Conservation (phyloP, 2,113 vertebrate species). For the Phrynocephalus versicolor region DNA sequence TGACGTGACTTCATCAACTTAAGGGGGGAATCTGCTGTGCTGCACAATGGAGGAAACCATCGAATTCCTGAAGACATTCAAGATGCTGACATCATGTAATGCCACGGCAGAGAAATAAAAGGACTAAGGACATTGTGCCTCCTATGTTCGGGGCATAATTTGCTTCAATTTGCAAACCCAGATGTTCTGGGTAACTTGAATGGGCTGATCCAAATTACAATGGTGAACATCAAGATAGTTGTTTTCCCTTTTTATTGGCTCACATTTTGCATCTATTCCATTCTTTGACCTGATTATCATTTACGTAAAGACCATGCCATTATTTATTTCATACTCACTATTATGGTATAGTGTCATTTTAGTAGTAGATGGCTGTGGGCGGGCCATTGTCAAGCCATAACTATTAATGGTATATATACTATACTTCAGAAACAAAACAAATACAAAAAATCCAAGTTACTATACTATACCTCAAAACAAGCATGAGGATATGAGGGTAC, state of each 20-base stretch:
- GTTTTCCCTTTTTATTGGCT: slow-evolving; percentile 43
- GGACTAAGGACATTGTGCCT: slow-evolving; percentile 69
- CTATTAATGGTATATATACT: slow-evolving; percentile 27
- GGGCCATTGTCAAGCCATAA: slow-evolving; percentile 40
- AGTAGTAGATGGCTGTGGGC: slow-evolving; percentile 4
- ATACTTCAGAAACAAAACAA: slow-evolving; percentile 28
- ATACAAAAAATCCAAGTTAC: slow-evolving; percentile 1
- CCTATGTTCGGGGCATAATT: slow-evolving; percentile 59
- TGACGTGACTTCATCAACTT: slow-evolving; percentile 77
- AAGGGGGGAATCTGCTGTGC: slow-evolving; percentile 78
- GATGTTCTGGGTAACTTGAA: slow-evolving; percentile 61
- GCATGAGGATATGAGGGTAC: slow-evolving; percentile 5
- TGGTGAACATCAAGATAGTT: slow-evolving; percentile 40
- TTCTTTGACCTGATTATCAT: slow-evolving; percentile 50
- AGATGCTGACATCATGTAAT: slow-evolving; percentile 71
- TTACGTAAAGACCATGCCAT: slow-evolving; percentile 39
- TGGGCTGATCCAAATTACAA: slow-evolving; percentile 48
- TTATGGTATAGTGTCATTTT: background rate
- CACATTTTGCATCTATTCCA: slow-evolving; percentile 28
- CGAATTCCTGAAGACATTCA: slow-evolving; percentile 75
- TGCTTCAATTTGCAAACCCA: slow-evolving; percentile 65
- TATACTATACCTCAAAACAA: slow-evolving; percentile 36
- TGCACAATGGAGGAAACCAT: slow-evolving; percentile 74
- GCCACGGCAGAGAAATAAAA: slow-evolving; percentile 74
- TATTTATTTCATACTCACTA: slow-evolving; percentile 44